Evolutionary conservation across 2,888 invertebrate species (phyloP).

Genomic region (Pandemis heparana): DNA sequence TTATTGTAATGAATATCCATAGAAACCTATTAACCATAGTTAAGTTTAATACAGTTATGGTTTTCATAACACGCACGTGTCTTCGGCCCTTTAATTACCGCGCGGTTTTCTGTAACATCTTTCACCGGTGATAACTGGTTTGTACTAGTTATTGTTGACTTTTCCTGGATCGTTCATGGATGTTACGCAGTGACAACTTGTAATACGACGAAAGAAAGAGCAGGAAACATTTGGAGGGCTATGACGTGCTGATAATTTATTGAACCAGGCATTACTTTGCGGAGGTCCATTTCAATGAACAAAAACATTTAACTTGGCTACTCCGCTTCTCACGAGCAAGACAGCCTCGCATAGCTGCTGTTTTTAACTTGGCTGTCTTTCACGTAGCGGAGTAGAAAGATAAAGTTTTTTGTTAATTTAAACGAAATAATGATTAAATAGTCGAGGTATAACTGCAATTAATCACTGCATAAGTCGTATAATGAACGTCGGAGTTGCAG

Average conservation of each 20-base stretch:
- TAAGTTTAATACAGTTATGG: not conserved
- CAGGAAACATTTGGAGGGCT: not conserved
- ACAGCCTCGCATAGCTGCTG: too few relatives aligned
- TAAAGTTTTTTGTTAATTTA: not conserved
- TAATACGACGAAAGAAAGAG: not conserved
- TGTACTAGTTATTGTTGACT: constrained; percentile 44
- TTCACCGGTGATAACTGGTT: constrained; percentile 63
- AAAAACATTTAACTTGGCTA: too few relatives aligned
- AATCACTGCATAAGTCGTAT: not conserved
- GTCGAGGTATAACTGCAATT: not conserved
- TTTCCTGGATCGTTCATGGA: constrained; percentile 52
- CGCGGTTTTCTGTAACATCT: constrained; percentile 55
- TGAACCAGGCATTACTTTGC: too few relatives aligned
- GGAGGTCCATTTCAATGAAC: too few relatives aligned
- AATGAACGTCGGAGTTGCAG: not conserved
- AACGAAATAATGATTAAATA: not conserved
- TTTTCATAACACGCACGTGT: not conserved
- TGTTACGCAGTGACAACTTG: not conserved
- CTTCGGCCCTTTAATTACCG: constrained; percentile 4
- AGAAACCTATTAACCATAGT: not conserved
- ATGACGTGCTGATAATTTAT: not conserved
- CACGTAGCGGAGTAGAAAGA: too few relatives aligned
- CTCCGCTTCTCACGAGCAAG: too few relatives aligned
- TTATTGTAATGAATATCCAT: not conserved
- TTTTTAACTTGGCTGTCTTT: too few relatives aligned